phyloP scores from a whole-genome alignment of 2,797 vertebrate genomes.

The Cossypha dichroa region DNA sequence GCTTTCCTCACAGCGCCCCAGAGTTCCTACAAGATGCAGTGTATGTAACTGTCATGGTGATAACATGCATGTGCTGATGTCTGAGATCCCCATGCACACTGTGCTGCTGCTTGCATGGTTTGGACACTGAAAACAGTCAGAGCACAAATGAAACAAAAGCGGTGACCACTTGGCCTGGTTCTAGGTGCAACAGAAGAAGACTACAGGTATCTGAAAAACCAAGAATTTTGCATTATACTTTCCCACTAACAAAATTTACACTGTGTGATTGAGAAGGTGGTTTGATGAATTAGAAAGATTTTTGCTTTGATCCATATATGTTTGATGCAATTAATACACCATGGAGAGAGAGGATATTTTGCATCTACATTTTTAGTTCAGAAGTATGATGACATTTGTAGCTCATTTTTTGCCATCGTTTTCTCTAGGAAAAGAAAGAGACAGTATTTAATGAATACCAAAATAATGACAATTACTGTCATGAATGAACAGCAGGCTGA shows the following conservation, averaged over 20 bases:
- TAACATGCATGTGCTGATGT: accelerated
- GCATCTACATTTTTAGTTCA: background rate
- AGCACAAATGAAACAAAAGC: background rate
- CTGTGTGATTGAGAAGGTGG: background rate
- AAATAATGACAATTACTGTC: background rate
- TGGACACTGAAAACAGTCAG: background rate
- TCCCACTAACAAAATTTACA: background rate
- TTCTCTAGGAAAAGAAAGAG: background rate
- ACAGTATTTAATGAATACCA: background rate
- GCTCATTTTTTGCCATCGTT: background rate
- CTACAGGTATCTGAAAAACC: background rate
- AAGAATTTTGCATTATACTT: background rate
- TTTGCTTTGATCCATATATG: background rate
- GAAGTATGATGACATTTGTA: background rate
- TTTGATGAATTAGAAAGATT: background rate
- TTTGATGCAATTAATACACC: background rate
- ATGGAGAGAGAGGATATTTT: background rate
- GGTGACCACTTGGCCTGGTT: background rate
- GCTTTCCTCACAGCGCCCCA: background rate
- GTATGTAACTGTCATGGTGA: background rate
- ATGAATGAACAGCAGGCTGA: background rate
- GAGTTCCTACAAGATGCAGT: background rate
- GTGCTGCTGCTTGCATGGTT: background rate
- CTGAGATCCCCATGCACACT: background rate
- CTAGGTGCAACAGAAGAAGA: background rate